These are phyloP conservation scores for Corythaixoides concolor DNA, from an alignment of 2,113 vertebrate species.

Conservation along the genomic window DNA sequence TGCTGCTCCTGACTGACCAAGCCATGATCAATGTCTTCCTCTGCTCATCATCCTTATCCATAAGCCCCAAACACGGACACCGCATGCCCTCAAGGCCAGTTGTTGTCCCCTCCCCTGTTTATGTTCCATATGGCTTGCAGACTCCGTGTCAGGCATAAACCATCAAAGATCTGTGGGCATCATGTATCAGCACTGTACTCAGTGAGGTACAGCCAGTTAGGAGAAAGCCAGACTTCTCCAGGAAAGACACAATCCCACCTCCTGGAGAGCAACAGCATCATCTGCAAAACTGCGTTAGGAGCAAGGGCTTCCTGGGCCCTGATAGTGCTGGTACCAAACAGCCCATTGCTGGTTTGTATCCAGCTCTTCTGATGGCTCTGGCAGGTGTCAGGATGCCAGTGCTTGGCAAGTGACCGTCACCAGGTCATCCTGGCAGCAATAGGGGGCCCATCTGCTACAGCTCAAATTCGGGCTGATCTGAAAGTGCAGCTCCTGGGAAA, in stretches of 20 bases:
- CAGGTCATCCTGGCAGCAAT: neutral
- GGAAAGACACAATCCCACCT: neutral
- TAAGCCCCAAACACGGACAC: neutral
- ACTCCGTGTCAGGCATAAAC: neutral
- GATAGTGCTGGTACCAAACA: neutral
- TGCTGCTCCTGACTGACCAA: neutral
- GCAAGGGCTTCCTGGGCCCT: neutral
- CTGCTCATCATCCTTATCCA: neutral
- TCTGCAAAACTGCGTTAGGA: neutral
- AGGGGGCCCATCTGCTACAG: neutral
- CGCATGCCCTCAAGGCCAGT: rapidly evolving
- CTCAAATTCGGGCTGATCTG: neutral
- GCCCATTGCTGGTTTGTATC: neutral
- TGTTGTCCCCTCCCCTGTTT: neutral
- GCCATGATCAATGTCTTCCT: neutral
- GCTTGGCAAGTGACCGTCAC: neutral
- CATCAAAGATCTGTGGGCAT: neutral
- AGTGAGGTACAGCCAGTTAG: neutral
- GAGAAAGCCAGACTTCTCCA: neutral
- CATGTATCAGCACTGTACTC: rapidly evolving
- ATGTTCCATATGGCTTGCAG: neutral
- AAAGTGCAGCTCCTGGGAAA: neutral
- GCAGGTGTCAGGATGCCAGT: neutral
- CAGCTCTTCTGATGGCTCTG: neutral
- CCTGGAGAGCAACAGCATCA: neutral